phyloP scores from a whole-genome alignment of 2,113 vertebrate genomes.

The Cisticola juncidis region DNA sequence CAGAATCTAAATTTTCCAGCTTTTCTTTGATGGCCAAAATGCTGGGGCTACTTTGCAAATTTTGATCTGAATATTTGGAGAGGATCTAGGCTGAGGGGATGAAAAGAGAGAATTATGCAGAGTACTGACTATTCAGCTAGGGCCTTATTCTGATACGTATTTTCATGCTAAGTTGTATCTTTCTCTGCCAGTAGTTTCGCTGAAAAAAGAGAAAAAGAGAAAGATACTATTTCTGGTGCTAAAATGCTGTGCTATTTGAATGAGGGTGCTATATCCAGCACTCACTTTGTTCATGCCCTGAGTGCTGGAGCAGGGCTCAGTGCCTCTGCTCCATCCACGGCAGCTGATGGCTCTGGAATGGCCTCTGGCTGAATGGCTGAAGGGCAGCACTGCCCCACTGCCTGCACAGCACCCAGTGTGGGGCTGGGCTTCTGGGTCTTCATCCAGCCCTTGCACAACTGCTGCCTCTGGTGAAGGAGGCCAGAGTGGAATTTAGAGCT shows the following conservation, averaged over 20 bases:
- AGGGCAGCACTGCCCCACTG: not conserved
- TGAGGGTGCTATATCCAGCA: not conserved
- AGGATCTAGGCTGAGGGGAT: constrained; percentile 25
- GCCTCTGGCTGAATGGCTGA: not conserved
- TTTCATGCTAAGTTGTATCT: constrained; percentile 63
- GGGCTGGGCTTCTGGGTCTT: not conserved
- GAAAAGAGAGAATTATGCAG: constrained; percentile 60
- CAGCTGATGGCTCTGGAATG: not conserved
- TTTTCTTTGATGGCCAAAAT: constrained; percentile 14
- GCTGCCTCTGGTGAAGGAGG: not conserved
- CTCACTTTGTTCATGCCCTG: not conserved
- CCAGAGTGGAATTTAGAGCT: not conserved
- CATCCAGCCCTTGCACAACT: not conserved
- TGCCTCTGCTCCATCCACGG: not conserved
- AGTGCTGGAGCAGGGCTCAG: not conserved
- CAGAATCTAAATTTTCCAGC: not conserved
- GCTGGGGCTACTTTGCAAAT: not conserved
- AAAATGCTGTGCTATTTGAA: not conserved
- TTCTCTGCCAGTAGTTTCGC: constrained; percentile 33
- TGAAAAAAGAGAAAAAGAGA: not conserved
- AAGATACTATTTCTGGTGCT: constrained; percentile 35
- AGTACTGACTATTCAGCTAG: constrained; percentile 51
- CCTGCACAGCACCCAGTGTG: rapidly evolving
- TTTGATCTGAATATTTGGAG: constrained; percentile 63
- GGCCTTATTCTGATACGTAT: constrained; percentile 55